Conservation (phyloP, 2,888 invertebrate species). For the Teinopalpus imperialis region DNA sequence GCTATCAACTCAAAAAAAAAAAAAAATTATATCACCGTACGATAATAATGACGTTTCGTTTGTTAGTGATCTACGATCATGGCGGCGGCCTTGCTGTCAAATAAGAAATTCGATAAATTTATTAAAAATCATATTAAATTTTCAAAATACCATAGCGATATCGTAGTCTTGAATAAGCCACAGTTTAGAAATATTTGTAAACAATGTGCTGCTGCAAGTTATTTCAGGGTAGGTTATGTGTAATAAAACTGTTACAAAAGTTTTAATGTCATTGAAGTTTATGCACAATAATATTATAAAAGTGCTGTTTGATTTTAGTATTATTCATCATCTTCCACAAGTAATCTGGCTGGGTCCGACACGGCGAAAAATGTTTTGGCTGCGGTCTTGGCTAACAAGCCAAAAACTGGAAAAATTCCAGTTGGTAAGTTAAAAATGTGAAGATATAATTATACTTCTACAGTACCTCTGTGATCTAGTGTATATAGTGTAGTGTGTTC, state of each 20-base stretch:
- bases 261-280: constrained; percentile 1
- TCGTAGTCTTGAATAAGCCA: constrained; percentile 54
- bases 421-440: constrained; percentile 57
- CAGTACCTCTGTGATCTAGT: no score
- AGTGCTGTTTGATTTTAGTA: constrained; percentile 44
- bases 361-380: constrained; percentile 76
- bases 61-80: constrained; percentile 48
- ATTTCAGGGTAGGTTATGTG: constrained; percentile 55
- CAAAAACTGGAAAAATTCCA: constrained; percentile 75
- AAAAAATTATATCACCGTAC: no score
- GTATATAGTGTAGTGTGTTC: no score
- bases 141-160: constrained; percentile 46
- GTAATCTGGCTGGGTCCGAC: constrained; percentile 48
- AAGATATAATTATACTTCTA: no score
- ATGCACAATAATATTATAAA: neutral
- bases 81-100: constrained; percentile 70
- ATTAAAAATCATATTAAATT: constrained; percentile 60
- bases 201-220: constrained; percentile 60
- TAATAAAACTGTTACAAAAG: constrained; percentile 10
- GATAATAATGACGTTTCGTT: no score
- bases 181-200: constrained; percentile 53
- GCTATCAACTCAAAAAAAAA: no score
- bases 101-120: constrained; percentile 61
- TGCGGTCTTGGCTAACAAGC: constrained; percentile 74
- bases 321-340: constrained; percentile 54